Evolutionary conservation across 2,888 invertebrate genomes (phyloP).

Genomic region (Drosophila maculinotata): DNA sequence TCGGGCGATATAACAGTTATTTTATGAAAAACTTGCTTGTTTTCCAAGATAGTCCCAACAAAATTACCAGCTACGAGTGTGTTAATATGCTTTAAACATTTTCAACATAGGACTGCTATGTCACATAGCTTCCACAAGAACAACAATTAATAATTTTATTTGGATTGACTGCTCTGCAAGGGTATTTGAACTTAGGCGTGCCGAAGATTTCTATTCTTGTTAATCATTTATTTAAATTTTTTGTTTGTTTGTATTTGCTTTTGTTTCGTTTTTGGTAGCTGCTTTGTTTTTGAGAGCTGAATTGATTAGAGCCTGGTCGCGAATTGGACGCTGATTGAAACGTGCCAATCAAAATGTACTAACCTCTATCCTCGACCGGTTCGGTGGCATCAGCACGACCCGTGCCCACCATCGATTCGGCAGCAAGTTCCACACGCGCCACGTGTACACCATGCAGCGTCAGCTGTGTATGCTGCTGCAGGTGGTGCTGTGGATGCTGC

Average conservation of each 20-base stretch:
- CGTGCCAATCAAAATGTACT: conserved; percentile 70
- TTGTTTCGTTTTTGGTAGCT: conserved; percentile 3
- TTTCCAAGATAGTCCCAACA: too few species aligned
- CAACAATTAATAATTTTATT: background rate
- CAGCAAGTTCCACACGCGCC: conserved; percentile 61
- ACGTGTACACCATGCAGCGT: conserved; percentile 61
- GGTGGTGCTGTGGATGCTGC: conserved; percentile 42
- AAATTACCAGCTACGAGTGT: too few species aligned
- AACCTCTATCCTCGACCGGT: conserved; percentile 77
- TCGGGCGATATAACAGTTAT: too few species aligned
- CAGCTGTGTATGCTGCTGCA: conserved; percentile 44
- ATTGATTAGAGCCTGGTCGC: conserved; percentile 54
- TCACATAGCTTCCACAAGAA: background rate
- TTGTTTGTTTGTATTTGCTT: conserved; percentile 1
- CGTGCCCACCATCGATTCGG: conserved; percentile 50
- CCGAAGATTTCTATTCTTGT: too few species aligned
- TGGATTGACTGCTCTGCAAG: background rate
- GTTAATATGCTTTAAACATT: too few species aligned
- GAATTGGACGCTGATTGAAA: conserved; percentile 52
- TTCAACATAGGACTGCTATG: too few species aligned
- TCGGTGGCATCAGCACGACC: conserved; percentile 66
- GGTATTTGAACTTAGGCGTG: background rate
- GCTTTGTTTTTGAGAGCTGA: conserved; percentile 48
- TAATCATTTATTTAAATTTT: background rate
- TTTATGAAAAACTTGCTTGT: too few species aligned